Evolutionary conservation across 1,140 invertebrate species (phyloP), one percentile per base, ranked within the genome.

Genomic region (Tetraneura akinire): DNA sequence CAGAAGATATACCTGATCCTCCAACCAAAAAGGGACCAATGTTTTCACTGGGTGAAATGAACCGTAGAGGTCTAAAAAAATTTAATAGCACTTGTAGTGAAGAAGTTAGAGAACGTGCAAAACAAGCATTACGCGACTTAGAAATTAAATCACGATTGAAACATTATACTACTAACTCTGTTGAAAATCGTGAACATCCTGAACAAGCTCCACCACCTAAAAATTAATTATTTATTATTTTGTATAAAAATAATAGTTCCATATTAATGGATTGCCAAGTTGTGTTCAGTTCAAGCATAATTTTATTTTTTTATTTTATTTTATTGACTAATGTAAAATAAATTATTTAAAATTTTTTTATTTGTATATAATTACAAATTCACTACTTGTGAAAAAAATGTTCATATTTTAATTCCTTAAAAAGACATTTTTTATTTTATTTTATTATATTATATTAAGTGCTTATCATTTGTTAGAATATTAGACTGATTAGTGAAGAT

Each of bases 401-500:
- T 78, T 60, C 5, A 62, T 78, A 47, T 29, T 23, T 57, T 23
- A 42, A 76, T 76, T 76, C 71, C 71, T 47, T 60, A 16, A 47
- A 60, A 78, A 78, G 74, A 78, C 74, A 78, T 60, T 78, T 60
- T 45, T 73, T 49, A 23, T 57, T 32, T 55, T 45, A 76, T 42
- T 62, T 10, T 55, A 32, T 47, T 29, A 26, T 37, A 55, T 74
- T 55, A 57, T n/a, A 9, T 37, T 29, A 47, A 5, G 16, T 45
- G 53, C 49, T 76, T 57, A 57, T 62, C 9, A 78, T 26, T 57
- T 57, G 53, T 62, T 60, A 78, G 55, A 78, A 78, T 62, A 26
- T 74, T 78, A 78, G 74, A 78, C 74, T 78, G 74, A 78, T n/a
- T 78, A 78, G 74, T 26, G 42, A 70, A 47, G n/a, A 60, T 76